phyloP scores from a whole-genome alignment of 2,113 vertebrate species.

The Nesospiza acunhae region DNA sequence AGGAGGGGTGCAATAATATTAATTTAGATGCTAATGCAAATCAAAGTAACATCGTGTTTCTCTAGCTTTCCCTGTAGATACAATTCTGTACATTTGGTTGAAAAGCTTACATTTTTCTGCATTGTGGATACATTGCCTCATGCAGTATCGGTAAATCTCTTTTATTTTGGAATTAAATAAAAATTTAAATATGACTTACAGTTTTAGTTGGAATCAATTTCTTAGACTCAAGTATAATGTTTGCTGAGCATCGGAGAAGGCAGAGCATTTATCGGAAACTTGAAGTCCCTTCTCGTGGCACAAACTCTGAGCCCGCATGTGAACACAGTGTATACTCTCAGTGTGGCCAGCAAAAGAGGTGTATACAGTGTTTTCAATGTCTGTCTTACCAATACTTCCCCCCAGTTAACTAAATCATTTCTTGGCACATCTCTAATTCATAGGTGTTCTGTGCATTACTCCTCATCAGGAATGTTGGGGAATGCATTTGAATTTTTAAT shows the following conservation, averaged over 20 bases:
- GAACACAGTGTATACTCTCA: constrained; percentile 6
- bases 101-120: constrained; percentile 46
- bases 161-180: constrained; percentile 33
- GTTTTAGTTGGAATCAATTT: constrained; percentile 32
- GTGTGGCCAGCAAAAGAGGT: not conserved
- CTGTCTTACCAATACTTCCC: not conserved
- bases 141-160: not conserved
- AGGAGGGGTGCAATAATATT: constrained; percentile 58
- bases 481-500: constrained; percentile 61
- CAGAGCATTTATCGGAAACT: not conserved
- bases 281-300: not conserved
- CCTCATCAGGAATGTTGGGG: constrained; percentile 69
- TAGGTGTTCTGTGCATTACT: constrained; percentile 48
- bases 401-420: not conserved
- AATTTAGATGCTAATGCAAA: constrained; percentile 50
- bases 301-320: not conserved
- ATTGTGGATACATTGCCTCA: constrained; percentile 12
- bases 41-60: constrained; percentile 17
- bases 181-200: constrained; percentile 21
- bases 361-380: not conserved
- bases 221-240: constrained; percentile 7
- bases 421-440: not conserved
- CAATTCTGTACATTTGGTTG: constrained; percentile 21
- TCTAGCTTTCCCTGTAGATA: constrained; percentile 55
- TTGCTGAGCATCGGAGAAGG: not conserved